Percentiles rank a stretch among this genome's conserved stretches.
These are phyloP conservation scores for Ditylenchus dipsaci DNA, from an alignment of 1,140 invertebrate genomes.

Conservation along the genomic window DNA sequence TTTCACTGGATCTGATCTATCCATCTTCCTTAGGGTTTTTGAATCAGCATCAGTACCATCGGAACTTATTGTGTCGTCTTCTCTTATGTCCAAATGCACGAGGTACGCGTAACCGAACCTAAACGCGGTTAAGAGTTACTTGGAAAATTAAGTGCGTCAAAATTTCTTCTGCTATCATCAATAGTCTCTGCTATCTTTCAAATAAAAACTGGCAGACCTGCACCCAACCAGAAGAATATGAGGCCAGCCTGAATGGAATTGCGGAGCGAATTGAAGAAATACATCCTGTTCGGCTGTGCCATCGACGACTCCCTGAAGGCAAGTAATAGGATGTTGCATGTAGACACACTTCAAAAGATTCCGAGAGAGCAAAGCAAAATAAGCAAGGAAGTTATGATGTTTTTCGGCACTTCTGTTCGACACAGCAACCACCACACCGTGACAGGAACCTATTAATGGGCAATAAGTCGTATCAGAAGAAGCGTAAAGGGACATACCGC, in stretches of 20 bases:
- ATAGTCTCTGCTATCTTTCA: too few relatives aligned
- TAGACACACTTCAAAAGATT: conserved; percentile 14
- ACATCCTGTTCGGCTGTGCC: conserved; percentile 3
- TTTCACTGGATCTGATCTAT: background rate
- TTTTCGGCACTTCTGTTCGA: conserved; percentile 12
- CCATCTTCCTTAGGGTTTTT: background rate
- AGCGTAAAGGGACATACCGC: background rate
- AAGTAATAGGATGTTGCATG: conserved; percentile 17
- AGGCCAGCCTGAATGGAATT: conserved; percentile 19
- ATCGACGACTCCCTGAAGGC: conserved; percentile 15
- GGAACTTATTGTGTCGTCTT: background rate
- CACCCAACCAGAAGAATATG: conserved; percentile 27
- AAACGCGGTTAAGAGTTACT: background rate
- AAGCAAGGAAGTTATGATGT: conserved; percentile 22
- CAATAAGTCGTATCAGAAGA: background rate
- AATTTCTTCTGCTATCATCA: too few relatives aligned
- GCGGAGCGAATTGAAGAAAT: background rate
- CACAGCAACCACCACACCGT: conserved; percentile 24
- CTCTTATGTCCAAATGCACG: background rate
- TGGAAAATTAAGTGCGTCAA: too few relatives aligned
- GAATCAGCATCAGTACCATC: background rate
- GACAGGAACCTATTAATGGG: background rate
- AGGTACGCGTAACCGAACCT: background rate
- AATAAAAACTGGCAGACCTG: too few relatives aligned
- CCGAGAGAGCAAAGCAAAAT: conserved; percentile 12